These are phyloP conservation scores for Discoglossus pictus DNA, from an alignment of 2,797 vertebrate species.

Conservation along the genomic window DNA sequence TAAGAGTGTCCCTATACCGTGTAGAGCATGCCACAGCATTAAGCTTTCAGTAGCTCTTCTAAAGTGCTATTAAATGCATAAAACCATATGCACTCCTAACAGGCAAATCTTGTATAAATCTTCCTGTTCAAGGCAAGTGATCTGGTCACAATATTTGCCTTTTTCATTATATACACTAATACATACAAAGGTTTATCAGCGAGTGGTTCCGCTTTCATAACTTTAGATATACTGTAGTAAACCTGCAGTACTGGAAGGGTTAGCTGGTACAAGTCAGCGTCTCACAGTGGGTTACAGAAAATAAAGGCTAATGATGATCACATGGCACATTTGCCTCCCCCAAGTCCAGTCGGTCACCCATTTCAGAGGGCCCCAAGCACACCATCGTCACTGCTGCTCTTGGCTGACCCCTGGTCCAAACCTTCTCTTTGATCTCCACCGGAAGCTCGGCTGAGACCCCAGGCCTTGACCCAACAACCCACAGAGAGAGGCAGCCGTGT, in stretches of 20 bases:
- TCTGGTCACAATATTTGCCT: too few species aligned
- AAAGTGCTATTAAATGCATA: too few species aligned
- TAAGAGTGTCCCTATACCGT: too few species aligned
- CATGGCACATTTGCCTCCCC: conserved; percentile 27
- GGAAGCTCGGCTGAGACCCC: conserved; percentile 43
- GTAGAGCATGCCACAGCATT: too few species aligned
- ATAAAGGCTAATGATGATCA: conserved; percentile 43
- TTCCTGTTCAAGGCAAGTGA: too few species aligned
- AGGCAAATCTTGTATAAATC: too few species aligned
- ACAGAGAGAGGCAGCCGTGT: conserved; percentile 28
- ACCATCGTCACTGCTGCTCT: conserved; percentile 45
- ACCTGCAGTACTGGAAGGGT: conserved; percentile 13
- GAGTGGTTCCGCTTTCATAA: too few species aligned
- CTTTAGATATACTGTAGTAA: too few species aligned
- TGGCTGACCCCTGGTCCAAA: conserved; percentile 40
- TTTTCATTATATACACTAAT: too few species aligned
- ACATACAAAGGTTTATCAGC: too few species aligned
- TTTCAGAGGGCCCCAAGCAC: conserved; percentile 35
- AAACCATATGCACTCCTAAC: too few species aligned
- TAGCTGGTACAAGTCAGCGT: conserved; percentile 21
- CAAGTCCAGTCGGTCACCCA: conserved; percentile 26
- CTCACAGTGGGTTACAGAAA: conserved; percentile 27
- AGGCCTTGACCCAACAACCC: conserved; percentile 37
- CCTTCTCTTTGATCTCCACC: conserved; percentile 49
- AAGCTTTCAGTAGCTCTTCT: too few species aligned